These are phyloP conservation scores for Tanytarsus gracilentus DNA, from an alignment of 2,888 invertebrate species.

Conservation along the genomic window DNA sequence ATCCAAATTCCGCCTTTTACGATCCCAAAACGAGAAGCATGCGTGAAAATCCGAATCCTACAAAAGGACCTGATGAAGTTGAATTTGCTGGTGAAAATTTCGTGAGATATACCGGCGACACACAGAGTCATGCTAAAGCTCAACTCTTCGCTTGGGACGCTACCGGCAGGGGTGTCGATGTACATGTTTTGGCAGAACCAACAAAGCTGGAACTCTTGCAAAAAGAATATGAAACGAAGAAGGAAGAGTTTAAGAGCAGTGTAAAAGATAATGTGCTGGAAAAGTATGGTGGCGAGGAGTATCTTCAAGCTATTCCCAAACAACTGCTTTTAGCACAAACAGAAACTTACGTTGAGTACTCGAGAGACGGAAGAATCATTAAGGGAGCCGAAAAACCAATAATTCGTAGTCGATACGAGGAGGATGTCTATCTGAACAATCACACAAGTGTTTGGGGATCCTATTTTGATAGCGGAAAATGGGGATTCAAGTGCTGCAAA, in stretches of 20 bases:
- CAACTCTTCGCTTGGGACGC: slow-evolving; percentile 98
- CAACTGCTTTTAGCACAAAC: slow-evolving; percentile 88
- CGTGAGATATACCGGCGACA: slow-evolving; percentile 89
- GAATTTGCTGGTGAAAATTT: slow-evolving; percentile 96
- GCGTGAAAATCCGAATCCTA: slow-evolving; percentile 88
- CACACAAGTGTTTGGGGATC: slow-evolving; percentile 96
- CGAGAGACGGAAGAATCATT: slow-evolving; percentile 78
- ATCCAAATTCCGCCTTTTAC: slow-evolving; percentile 96
- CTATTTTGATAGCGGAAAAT: slow-evolving; percentile 82
- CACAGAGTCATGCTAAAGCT: slow-evolving; percentile 77
- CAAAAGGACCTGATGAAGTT: slow-evolving; percentile 51
- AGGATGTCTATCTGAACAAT: slow-evolving; percentile 85
- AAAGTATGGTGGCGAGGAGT: slow-evolving; percentile 92
- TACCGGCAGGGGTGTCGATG: slow-evolving; percentile 83
- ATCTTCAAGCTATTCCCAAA: slow-evolving; percentile 77
- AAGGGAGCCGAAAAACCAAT: slow-evolving; percentile 82
- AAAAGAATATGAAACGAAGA: slow-evolving; percentile 81
- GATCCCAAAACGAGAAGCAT: slow-evolving; percentile 98
- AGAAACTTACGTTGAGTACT: slow-evolving; percentile 93
- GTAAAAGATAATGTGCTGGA: slow-evolving; percentile 70
- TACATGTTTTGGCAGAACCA: slow-evolving; percentile 93
- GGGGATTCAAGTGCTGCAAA: slow-evolving; percentile 97
- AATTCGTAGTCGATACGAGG: slow-evolving; percentile 82
- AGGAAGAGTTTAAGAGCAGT: slow-evolving; percentile 69
- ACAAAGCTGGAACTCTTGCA: slow-evolving; percentile 90